Conservation (phyloP, 2,797 vertebrate species). For the Lepilemur ruficaudatus region DNA sequence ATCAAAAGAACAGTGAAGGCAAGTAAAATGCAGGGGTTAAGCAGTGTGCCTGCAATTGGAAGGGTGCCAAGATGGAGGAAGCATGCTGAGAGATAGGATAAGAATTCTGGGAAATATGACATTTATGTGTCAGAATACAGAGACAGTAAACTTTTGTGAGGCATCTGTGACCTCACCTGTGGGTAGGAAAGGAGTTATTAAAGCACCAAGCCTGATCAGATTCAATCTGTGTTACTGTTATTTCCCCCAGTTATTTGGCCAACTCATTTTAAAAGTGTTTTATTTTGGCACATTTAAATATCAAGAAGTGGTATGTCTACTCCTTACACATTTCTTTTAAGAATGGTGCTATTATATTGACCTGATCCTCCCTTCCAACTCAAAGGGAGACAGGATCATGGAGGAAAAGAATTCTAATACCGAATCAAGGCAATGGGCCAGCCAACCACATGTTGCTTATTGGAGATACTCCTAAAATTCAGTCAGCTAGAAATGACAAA, state of each 20-base stretch:
- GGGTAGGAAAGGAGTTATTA: background rate
- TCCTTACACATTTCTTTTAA: background rate
- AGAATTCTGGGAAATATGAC: background rate
- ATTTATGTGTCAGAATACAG: background rate
- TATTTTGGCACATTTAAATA: background rate
- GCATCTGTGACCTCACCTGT: background rate
- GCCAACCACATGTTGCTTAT: background rate
- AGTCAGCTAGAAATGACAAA: background rate
- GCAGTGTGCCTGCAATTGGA: background rate
- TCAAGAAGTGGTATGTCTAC: background rate
- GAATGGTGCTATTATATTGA: background rate
- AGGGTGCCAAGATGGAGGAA: background rate
- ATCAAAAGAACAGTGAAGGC: background rate
- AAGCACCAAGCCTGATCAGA: background rate
- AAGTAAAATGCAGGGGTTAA: background rate
- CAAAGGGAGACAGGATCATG: background rate
- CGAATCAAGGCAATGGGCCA: background rate
- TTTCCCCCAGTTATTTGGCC: background rate
- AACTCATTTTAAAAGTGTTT: conserved; percentile 40
- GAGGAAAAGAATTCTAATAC: conserved; percentile 25
- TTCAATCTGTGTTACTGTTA: background rate
- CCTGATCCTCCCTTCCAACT: background rate
- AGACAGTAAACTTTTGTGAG: background rate
- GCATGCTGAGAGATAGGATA: background rate
- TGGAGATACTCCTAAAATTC: background rate